Evolutionary conservation across 1,140 invertebrate genomes (phyloP), one percentile per base, ranked within the genome.

Genomic region (Drosophila paulistorum): DNA sequence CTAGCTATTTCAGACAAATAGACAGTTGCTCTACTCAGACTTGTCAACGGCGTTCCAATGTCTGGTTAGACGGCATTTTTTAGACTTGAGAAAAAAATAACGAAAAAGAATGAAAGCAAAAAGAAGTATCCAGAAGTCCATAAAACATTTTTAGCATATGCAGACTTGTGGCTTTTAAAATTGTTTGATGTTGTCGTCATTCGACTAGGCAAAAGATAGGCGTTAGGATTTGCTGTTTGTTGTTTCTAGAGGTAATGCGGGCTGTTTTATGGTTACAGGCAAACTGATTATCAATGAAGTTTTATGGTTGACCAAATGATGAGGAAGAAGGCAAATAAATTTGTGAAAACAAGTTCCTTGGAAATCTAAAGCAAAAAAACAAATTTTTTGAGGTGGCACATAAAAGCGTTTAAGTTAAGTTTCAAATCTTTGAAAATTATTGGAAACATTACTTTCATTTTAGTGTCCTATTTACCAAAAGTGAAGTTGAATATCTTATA

Each of bases 141-240:
- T 77, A 77, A 77, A 77, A 77, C 68, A 77, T 77, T 77, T 77
- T 77, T 77, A 77, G 75, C 75, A 77, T 77, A 64, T 77, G 74
- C 75, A 77, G 75, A 77, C 75, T 66, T 68, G 62, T 59, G 74
- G 75, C 75, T 77, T 77, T 77, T 77, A 77, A 77, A 77, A 77
- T 70, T 71, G 70, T 77, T 77, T 68, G 76, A 68, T 74, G 48
- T 41, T 23, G 59, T 26, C 35, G 58, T 37, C 14, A 11, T 61
- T 26, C 14, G 20, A 23, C 37, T 61, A 59, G 65, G 57, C 58
- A 48, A 76, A 58, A 75, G 74, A 76, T 75, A 64, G 64, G 65
- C 64, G 71, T 65, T 74, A 33, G 10, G 72, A 75, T 75, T 58
- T 57, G 58, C 58, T 75, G 39, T 58, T 75, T 23, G 17, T 39